phyloP scores from a whole-genome alignment of 2,113 vertebrate genomes.

The Xyliphius kryptos region DNA sequence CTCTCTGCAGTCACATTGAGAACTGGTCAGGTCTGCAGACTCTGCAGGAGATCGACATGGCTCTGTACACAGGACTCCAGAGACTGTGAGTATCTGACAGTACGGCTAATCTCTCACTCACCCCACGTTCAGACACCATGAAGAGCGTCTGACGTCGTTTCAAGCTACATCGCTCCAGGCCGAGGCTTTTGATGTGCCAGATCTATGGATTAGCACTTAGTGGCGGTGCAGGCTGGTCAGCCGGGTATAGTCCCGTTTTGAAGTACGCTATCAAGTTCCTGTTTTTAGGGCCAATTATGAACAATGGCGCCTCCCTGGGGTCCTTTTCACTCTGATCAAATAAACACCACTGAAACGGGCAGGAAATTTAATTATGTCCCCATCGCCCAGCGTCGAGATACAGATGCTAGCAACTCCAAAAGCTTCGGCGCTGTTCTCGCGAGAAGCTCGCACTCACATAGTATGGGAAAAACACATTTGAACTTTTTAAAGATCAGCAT shows the following conservation, averaged over 20 bases:
- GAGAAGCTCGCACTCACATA: background rate
- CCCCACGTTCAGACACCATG: background rate
- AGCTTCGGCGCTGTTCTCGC: background rate
- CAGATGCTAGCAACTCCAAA: background rate
- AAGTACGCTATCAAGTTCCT: too few species aligned
- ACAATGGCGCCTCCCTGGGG: slow-evolving; percentile 33
- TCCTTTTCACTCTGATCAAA: slow-evolving; percentile 39
- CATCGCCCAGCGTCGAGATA: slow-evolving; percentile 15
- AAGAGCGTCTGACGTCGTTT: background rate
- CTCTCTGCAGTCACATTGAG: slow-evolving; percentile 82
- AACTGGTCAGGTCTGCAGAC: slow-evolving; percentile 85
- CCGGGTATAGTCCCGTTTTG: background rate
- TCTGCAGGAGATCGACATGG: slow-evolving; percentile 80
- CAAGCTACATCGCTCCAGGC: background rate
- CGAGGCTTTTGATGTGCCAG: background rate
- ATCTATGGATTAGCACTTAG: slow-evolving; percentile 7
- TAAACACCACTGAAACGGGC: slow-evolving; percentile 34
- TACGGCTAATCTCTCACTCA: background rate
- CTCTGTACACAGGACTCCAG: slow-evolving; percentile 88
- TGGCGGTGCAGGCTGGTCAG: background rate
- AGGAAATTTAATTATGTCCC: slow-evolving; percentile 40
- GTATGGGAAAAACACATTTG: background rate
- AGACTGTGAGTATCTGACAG: slow-evolving; percentile 78
- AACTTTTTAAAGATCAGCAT: background rate
- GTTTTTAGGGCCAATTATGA: background rate